These are phyloP conservation scores for Muntiacus muntjak DNA, from an alignment of 2,113 vertebrate genomes.

Conservation along the genomic window DNA sequence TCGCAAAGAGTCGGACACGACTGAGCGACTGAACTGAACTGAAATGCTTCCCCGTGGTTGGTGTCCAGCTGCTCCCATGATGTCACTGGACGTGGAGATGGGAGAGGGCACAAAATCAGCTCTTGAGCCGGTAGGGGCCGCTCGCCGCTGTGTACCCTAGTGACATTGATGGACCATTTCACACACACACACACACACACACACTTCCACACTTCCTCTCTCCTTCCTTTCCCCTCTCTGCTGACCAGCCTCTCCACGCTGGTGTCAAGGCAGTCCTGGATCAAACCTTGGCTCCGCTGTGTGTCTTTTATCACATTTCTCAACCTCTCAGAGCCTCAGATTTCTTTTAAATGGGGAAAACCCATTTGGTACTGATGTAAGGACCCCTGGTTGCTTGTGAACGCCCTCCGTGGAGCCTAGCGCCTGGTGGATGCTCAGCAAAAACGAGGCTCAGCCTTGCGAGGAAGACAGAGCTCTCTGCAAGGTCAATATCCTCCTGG, in stretches of 20 bases:
- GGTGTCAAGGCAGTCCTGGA: neutral
- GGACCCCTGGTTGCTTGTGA: neutral
- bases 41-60: accelerated
- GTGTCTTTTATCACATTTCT: neutral
- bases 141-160: neutral
- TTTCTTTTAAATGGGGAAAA: neutral
- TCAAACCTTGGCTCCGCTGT: neutral
- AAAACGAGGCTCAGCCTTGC: neutral
- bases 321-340: neutral
- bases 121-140: neutral
- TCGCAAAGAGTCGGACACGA: no score
- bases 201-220: neutral
- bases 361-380: neutral
- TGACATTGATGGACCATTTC: accelerated
- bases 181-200: neutral
- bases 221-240: neutral
- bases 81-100: no score
- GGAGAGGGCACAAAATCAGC: neutral
- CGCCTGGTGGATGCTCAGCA: neutral
- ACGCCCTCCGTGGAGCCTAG: accelerated
- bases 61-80: neutral
- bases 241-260: neutral
- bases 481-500: neutral
- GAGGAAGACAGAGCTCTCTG: neutral
- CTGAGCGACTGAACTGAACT: no score